Evolutionary conservation across 2,113 vertebrate genomes (phyloP).

Genomic region (Eclectus roratus): DNA sequence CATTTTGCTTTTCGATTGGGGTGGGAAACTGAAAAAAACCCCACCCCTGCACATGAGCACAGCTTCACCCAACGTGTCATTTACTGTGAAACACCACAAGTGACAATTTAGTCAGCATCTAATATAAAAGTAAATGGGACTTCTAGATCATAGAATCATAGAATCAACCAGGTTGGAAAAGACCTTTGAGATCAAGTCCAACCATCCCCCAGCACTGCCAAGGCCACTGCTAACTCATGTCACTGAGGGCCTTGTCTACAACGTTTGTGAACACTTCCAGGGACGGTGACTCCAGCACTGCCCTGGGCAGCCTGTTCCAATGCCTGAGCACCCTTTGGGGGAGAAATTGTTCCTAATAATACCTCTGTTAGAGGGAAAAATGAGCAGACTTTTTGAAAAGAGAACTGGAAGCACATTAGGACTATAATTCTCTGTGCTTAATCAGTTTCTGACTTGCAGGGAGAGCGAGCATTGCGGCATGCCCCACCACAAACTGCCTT

Average conservation of each 20-base stretch:
- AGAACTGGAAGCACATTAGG: rapidly evolving
- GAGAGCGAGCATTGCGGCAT: rapidly evolving
- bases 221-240: not conserved
- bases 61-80: rapidly evolving
- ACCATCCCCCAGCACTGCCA: not conserved
- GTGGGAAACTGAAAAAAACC: not conserved
- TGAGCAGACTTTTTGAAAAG: not conserved
- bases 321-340: not conserved
- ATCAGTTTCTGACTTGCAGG: rapidly evolving
- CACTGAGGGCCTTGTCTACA: not conserved
- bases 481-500: not conserved
- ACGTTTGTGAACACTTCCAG: not conserved
- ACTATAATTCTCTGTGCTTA: no score
- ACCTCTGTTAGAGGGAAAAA: not conserved
- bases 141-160: not conserved
- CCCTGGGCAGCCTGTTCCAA: not conserved
- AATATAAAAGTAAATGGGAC: not conserved
- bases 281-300: not conserved
- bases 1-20: not conserved
- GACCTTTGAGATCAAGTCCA: not conserved
- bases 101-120: no score
- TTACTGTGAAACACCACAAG: not conserved
- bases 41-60: rapidly evolving
- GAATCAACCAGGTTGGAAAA: not conserved
- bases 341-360: not conserved